These are phyloP conservation scores for Torymus texanus DNA, from an alignment of 2,888 invertebrate genomes.

Conservation along the genomic window DNA sequence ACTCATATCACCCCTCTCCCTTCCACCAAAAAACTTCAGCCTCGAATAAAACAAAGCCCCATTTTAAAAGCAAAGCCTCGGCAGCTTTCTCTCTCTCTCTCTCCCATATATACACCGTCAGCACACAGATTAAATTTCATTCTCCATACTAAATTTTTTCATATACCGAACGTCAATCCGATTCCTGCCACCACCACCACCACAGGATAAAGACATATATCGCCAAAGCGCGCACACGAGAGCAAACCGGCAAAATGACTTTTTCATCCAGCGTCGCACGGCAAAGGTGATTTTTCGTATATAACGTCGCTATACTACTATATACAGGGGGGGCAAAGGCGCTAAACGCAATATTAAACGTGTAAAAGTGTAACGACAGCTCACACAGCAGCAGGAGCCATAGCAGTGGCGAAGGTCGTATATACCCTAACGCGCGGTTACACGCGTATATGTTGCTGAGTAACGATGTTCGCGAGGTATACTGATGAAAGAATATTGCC, in stretches of 20 bases:
- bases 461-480: slow-evolving; percentile 69
- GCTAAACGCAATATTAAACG: slow-evolving; percentile 69
- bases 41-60: no score
- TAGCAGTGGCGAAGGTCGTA: not conserved
- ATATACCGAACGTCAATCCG: not conserved
- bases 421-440: slow-evolving; percentile 34
- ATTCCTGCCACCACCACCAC: not conserved
- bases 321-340: slow-evolving; percentile 56
- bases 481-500: slow-evolving; percentile 71
- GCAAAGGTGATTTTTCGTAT: slow-evolving; percentile 51
- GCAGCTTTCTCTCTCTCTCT: no score
- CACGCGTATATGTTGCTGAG: slow-evolving; percentile 53
- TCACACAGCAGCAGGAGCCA: slow-evolving; percentile 61
- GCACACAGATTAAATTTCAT: no score
- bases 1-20: no score
- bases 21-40: no score
- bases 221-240: no score
- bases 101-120: no score
- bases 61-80: no score
- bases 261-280: slow-evolving; percentile 34
- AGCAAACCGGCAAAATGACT: slow-evolving; percentile 9
- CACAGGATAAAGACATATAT: not conserved
- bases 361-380: slow-evolving; percentile 67
- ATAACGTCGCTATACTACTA: slow-evolving; percentile 37
- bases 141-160: not conserved